These are phyloP conservation scores for human DNA, from an alignment of 2,113 vertebrate species.

Conservation along the genomic window DNA sequence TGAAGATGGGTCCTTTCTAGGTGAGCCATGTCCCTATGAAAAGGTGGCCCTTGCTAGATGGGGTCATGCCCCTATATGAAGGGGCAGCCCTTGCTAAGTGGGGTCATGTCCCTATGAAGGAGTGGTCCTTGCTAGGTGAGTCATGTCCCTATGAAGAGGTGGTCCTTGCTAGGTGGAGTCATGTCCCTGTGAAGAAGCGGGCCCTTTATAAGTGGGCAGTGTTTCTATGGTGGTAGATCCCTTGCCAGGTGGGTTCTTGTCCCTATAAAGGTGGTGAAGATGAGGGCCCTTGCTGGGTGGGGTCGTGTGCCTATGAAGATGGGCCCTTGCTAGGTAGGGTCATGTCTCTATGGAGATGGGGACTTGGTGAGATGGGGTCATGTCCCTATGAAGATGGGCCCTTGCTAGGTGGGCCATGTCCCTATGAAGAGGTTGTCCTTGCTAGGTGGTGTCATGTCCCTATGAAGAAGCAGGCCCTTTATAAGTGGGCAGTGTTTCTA, in stretches of 20 bases:
- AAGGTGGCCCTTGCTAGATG: background rate
- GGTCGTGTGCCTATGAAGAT: too few species aligned
- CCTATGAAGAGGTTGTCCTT: background rate
- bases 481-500: too few species aligned
- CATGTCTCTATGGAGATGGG: too few species aligned
- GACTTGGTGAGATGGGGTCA: too few species aligned
- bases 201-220: background rate
- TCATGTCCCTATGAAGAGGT: too few species aligned
- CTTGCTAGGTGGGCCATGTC: background rate
- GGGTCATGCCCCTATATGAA: background rate
- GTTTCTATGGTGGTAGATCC: too few species aligned
- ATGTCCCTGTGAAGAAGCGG: too few species aligned
- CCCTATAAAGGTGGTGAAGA: background rate
- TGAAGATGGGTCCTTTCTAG: background rate
- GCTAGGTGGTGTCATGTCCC: background rate
- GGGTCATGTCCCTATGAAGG: background rate
- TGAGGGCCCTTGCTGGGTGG: background rate
- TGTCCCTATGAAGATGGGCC: too few species aligned
- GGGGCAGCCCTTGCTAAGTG: background rate
- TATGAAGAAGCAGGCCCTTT: too few species aligned
- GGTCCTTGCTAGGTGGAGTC: background rate
- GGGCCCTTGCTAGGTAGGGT: background rate
- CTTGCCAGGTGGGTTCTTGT: background rate
- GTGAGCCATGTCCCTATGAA: too few species aligned
- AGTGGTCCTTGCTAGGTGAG: background rate